Evolutionary conservation across 2,888 invertebrate species (phyloP).

Genomic region (Slavum lentiscoides): DNA sequence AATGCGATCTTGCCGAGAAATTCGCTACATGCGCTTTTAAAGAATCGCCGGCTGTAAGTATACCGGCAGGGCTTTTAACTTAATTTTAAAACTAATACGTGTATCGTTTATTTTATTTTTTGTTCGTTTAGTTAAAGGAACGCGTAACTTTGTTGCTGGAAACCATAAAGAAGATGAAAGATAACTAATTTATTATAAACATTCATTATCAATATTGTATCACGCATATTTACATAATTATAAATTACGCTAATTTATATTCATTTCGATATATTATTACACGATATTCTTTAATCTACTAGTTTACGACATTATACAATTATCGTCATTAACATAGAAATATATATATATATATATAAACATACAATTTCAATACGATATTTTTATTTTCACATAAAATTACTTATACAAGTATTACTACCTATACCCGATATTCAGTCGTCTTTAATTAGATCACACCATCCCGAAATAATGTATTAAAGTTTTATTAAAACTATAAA

Average conservation of each 20-base stretch:
- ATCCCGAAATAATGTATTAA: too few species aligned
- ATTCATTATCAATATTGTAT: too few species aligned
- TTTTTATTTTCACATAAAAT: not conserved
- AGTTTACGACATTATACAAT: not conserved
- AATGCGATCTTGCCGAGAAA: conserved; percentile 27
- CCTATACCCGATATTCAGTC: too few species aligned
- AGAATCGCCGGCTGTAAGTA: conserved; percentile 26
- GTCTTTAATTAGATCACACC: too few species aligned
- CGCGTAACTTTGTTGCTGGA: not conserved
- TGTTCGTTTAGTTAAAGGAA: conserved; percentile 17
- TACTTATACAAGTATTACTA: too few species aligned
- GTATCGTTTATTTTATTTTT: not conserved
- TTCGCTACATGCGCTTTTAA: conserved; percentile 15
- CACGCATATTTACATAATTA: too few species aligned
- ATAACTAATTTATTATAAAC: not conserved
- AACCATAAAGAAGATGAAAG: conserved; percentile 32
- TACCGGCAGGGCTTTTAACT: not conserved
- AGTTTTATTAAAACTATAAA: too few species aligned
- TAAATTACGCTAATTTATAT: not conserved
- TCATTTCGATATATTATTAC: not conserved
- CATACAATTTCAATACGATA: not conserved
- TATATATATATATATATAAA: not conserved
- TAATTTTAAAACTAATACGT: not conserved
- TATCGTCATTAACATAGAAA: not conserved
- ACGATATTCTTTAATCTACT: not conserved